phyloP scores from a whole-genome alignment of 2,797 vertebrate species.

The Hozukius guyotensis region DNA sequence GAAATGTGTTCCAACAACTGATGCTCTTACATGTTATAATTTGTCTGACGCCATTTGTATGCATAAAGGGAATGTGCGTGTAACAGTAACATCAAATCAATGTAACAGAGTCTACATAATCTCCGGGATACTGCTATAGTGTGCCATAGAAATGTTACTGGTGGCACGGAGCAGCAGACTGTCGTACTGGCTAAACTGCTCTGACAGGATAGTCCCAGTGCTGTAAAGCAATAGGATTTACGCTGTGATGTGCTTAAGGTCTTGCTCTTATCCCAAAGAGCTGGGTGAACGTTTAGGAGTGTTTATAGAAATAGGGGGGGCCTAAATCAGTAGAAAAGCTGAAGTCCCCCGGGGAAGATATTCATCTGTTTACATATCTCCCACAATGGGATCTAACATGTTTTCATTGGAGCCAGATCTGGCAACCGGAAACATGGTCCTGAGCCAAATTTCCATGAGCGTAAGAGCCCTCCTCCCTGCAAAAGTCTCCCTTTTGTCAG shows the following conservation, averaged over 20 bases:
- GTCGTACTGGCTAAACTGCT: constrained; percentile 1
- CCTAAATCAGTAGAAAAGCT: constrained; percentile 58
- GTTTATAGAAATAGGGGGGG: constrained; percentile 64
- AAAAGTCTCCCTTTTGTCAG: constrained; percentile 33
- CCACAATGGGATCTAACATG: constrained; percentile 76
- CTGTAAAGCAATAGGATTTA: constrained; percentile 50
- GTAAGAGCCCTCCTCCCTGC: constrained; percentile 36
- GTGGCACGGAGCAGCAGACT: not conserved
- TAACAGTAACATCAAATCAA: not conserved
- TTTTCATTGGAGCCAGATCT: constrained; percentile 71
- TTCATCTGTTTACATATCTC: constrained; percentile 82
- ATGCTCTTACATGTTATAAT: not conserved
- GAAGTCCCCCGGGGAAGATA: constrained; percentile 61
- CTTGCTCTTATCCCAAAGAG: constrained; percentile 50
- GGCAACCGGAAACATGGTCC: constrained; percentile 75
- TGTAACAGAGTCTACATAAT: not conserved
- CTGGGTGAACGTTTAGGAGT: constrained; percentile 60
- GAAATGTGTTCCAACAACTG: not conserved
- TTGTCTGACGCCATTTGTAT: not conserved
- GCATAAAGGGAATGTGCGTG: not conserved
- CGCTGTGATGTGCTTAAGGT: constrained; percentile 54
- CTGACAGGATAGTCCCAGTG: not conserved
- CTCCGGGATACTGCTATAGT: not conserved
- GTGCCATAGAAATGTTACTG: not conserved
- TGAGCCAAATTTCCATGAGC: constrained; percentile 84